phyloP scores from a whole-genome alignment of 1,140 invertebrate species.

The Drosophila mayri region DNA sequence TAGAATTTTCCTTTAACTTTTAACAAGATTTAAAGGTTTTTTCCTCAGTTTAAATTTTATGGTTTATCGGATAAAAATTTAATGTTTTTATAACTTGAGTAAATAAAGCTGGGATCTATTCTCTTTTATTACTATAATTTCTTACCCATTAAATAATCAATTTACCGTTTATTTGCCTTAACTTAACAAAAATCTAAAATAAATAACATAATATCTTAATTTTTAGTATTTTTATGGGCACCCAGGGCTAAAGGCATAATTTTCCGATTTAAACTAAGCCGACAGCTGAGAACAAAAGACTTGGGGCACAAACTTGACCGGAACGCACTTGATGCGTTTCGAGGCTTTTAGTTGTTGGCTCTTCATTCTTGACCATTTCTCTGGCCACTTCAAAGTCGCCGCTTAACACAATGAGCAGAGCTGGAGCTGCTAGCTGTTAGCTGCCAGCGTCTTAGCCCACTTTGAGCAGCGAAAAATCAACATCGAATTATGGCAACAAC shows the following conservation, averaged over 20 bases:
- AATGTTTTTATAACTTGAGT: not conserved
- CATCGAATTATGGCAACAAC: conserved; percentile 80
- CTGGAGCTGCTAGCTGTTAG: conserved; percentile 4
- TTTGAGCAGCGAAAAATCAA: conserved; percentile 77
- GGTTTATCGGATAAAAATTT: too few species aligned
- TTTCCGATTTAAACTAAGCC: conserved; percentile 7
- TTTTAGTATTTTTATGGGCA: not conserved
- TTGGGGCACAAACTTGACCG: conserved; percentile 67
- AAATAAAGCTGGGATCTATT: not conserved
- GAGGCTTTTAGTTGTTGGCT: conserved; percentile 18
- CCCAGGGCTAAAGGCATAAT: not conserved
- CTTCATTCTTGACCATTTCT: conserved; percentile 36
- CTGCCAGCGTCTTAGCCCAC: conserved; percentile 64
- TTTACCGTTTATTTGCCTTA: not conserved
- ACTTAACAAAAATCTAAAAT: not conserved
- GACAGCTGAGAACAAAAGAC: conserved; percentile 67
- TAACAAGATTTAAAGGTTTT: too few species aligned
- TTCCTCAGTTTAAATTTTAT: not conserved
- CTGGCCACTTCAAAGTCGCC: conserved; percentile 45
- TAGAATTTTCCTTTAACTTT: not conserved
- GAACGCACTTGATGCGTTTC: conserved; percentile 67
- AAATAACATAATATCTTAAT: not conserved
- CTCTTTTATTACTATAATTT: not conserved
- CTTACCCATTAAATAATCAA: not conserved
- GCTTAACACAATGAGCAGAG: conserved; percentile 35